These are phyloP conservation scores for Cyprinodon tularosa DNA, from an alignment of 2,113 vertebrate genomes.

Conservation along the genomic window DNA sequence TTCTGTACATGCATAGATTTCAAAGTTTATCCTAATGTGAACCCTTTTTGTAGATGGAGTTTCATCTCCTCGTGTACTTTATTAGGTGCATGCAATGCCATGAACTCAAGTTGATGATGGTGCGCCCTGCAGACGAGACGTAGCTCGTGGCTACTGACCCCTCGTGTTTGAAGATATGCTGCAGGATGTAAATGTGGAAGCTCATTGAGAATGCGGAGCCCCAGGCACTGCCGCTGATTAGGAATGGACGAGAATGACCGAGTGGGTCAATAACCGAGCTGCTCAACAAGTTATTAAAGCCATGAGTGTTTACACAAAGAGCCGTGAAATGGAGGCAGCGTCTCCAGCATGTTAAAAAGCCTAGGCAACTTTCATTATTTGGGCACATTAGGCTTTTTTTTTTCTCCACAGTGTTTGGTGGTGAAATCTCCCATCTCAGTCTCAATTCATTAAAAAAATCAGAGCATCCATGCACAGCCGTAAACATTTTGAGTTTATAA, in stretches of 20 bases:
- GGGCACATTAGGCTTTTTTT: conserved; percentile 55
- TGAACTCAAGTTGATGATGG: conserved; percentile 20
- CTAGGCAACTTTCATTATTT: conserved; percentile 64
- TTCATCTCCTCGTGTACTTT: conserved; percentile 39
- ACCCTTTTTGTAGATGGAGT: conserved; percentile 23
- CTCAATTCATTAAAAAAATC: conserved; percentile 32
- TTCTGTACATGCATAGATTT: conserved; percentile 20
- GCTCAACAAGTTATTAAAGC: conserved; percentile 77
- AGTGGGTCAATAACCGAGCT: conserved; percentile 75
- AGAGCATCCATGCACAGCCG: neutral
- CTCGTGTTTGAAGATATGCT: conserved; percentile 16
- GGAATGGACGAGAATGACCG: conserved; percentile 73
- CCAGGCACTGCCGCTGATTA: conserved; percentile 69
- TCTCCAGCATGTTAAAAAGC: conserved; percentile 73
- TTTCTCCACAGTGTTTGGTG: conserved; percentile 20
- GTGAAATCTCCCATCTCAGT: conserved; percentile 48
- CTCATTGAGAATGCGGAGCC: conserved; percentile 70
- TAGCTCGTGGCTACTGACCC: conserved; percentile 42
- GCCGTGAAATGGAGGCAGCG: conserved; percentile 62
- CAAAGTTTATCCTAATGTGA: conserved; percentile 11
- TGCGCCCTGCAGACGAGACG: neutral
- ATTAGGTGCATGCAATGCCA: conserved; percentile 38
- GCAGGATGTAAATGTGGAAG: conserved; percentile 62
- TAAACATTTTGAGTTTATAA: conserved; percentile 6
- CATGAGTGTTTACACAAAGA: conserved; percentile 78